These are phyloP conservation scores for Stenoptilia bipunctidactyla DNA, from an alignment of 2,888 invertebrate genomes.

Conservation along the genomic window DNA sequence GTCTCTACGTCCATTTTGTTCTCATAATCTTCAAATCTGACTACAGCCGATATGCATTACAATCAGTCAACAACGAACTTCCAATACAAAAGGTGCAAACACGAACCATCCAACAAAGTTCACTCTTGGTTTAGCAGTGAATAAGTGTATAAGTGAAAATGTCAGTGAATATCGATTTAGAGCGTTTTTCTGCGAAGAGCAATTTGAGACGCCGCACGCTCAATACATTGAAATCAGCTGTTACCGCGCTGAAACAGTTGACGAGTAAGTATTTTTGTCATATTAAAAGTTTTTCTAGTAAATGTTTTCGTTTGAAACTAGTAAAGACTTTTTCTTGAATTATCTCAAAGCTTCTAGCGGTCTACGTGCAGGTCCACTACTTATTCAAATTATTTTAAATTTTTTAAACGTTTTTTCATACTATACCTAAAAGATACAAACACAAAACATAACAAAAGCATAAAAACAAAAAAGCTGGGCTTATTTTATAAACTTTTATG, in stretches of 20 bases:
- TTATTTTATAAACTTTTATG: too few relatives aligned
- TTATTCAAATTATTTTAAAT: too few relatives aligned
- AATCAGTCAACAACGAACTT: slow-evolving; percentile 37
- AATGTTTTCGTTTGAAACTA: too few relatives aligned
- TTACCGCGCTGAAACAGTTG: slow-evolving; percentile 59
- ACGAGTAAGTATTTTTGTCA: slow-evolving; percentile 48
- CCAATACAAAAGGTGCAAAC: slow-evolving; percentile 43
- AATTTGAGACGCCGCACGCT: slow-evolving; percentile 56
- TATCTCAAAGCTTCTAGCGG: too few relatives aligned
- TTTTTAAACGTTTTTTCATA: too few relatives aligned
- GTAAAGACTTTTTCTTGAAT: too few relatives aligned
- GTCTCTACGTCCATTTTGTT: too few relatives aligned
- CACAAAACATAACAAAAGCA: too few relatives aligned
- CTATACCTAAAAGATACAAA: too few relatives aligned
- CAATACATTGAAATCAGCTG: slow-evolving; percentile 57
- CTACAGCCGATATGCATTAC: slow-evolving; percentile 57
- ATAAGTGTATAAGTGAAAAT: slow-evolving; percentile 28
- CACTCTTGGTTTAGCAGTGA: slow-evolving; percentile 9
- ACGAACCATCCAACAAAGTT: neutral
- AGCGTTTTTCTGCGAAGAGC: slow-evolving; percentile 53
- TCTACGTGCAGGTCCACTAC: too few relatives aligned
- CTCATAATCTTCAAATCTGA: slow-evolving; percentile 19
- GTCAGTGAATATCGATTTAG: slow-evolving; percentile 59
- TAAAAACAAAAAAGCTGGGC: too few relatives aligned
- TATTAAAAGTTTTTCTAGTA: neutral